These are phyloP conservation scores for Hyles euphorbiae DNA, from an alignment of 1,140 invertebrate species.

Conservation along the genomic window DNA sequence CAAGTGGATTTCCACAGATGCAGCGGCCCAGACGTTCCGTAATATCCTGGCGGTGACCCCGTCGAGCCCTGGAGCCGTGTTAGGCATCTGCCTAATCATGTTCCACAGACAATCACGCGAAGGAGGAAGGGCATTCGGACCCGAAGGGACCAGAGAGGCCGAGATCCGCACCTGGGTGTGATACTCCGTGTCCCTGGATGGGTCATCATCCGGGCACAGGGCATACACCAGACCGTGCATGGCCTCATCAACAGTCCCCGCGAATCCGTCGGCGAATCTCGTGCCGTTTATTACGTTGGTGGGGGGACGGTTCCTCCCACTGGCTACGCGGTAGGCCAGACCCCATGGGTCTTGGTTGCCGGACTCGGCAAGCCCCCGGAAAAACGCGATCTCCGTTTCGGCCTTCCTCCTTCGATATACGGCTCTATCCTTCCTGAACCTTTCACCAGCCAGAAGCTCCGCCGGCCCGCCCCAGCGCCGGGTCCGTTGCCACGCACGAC, in stretches of 20 bases:
- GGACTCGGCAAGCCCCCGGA: conserved; percentile 18
- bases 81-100: conserved; percentile 19
- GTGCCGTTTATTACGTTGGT: conserved; percentile 21
- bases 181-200: conserved; percentile 12
- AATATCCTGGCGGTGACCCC: conserved; percentile 23
- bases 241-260: conserved; percentile 18
- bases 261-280: conserved; percentile 14
- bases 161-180: conserved; percentile 14
- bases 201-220: conserved; percentile 27
- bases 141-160: conserved; percentile 11
- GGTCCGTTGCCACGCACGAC: conserved; percentile 24
- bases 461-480: conserved; percentile 8
- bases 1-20: not conserved
- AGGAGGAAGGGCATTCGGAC: conserved; percentile 5
- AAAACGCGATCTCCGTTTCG: conserved; percentile 19
- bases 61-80: conserved; percentile 46
- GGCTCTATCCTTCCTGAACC: conserved; percentile 4
- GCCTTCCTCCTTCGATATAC: conserved; percentile 23
- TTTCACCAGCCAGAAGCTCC: conserved; percentile 8
- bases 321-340: conserved; percentile 22
- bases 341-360: conserved; percentile 36
- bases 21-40: conserved; percentile 14
- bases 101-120: not conserved
- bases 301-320: conserved; percentile 17
- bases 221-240: conserved; percentile 22